These are phyloP conservation scores for Dicerorhinus sumatrensis DNA, from an alignment of 2,113 vertebrate species.

Conservation along the genomic window DNA sequence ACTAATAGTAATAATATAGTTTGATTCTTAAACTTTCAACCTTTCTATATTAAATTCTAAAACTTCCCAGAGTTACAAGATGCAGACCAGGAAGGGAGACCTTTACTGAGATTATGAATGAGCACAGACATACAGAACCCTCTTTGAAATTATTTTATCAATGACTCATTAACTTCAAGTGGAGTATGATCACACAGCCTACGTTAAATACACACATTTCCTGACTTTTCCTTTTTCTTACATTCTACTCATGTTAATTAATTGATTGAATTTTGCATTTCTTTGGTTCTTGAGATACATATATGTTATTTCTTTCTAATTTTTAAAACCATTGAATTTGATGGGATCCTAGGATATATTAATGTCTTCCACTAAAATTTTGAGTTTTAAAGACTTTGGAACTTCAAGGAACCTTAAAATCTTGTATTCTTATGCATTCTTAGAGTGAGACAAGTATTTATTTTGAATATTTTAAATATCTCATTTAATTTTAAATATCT, in stretches of 20 bases:
- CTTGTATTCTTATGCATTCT: neutral
- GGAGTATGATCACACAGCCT: neutral
- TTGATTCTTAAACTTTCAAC: neutral
- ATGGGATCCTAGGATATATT: neutral
- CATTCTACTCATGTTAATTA: neutral
- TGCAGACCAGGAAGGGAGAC: neutral
- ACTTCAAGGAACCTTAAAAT: neutral
- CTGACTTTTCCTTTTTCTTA: neutral
- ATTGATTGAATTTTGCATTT: conserved; percentile 37
- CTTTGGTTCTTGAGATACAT: neutral
- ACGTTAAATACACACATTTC: neutral
- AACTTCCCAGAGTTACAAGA: neutral
- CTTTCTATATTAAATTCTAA: neutral
- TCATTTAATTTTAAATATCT: conserved; percentile 33
- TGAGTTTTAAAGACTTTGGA: neutral
- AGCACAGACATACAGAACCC: neutral
- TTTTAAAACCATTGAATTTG: neutral
- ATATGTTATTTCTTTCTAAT: neutral
- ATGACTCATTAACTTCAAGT: neutral
- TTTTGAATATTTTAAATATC: conserved; percentile 1
- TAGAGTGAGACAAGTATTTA: neutral
- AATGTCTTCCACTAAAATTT: neutral
- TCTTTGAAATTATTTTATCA: neutral
- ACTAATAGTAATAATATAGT: neutral
- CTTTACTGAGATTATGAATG: neutral